A percentile compares a stretch with the other conserved stretches of the same genome.
Conservation (phyloP, 2,797 vertebrate species). For the Neosalanx taihuensis region DNA sequence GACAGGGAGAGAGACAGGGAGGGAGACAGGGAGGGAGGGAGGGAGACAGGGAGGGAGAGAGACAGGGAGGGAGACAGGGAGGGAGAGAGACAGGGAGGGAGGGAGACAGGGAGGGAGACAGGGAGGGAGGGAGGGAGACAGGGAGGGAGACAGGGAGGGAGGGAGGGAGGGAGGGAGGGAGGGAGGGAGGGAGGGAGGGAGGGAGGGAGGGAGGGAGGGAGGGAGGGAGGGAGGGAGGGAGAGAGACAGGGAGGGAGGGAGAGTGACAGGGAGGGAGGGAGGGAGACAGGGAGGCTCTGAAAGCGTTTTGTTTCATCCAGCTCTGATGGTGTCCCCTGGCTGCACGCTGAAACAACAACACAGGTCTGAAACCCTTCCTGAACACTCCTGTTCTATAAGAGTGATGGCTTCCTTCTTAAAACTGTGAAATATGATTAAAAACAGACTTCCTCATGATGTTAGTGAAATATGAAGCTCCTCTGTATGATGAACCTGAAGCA, state of each 20-base stretch:
- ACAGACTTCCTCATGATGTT: not conserved
- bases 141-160: not conserved
- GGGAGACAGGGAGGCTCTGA: conserved; percentile 39
- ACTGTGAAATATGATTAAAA: conserved; percentile 1
- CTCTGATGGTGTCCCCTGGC: conserved; percentile 38
- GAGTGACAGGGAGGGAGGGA: conserved; percentile 7
- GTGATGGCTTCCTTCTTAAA: not conserved
- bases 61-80: too few species aligned
- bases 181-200: not conserved
- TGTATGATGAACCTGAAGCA: not conserved
- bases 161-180: conserved; percentile 8
- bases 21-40: too few species aligned
- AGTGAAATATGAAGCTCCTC: not conserved
- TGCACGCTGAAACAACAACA: not conserved
- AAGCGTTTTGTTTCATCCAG: conserved; percentile 47
- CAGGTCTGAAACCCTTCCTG: not conserved
- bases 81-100: too few species aligned
- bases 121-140: too few species aligned
- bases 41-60: too few species aligned
- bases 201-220: conserved; percentile 26
- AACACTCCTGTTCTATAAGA: not conserved
- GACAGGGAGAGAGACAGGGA: too few species aligned
- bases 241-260: not conserved
- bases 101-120: too few species aligned
- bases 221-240: conserved; percentile 18